Conservation (phyloP, 1,140 invertebrate genomes). For the Cataglyphis hispanica region DNA sequence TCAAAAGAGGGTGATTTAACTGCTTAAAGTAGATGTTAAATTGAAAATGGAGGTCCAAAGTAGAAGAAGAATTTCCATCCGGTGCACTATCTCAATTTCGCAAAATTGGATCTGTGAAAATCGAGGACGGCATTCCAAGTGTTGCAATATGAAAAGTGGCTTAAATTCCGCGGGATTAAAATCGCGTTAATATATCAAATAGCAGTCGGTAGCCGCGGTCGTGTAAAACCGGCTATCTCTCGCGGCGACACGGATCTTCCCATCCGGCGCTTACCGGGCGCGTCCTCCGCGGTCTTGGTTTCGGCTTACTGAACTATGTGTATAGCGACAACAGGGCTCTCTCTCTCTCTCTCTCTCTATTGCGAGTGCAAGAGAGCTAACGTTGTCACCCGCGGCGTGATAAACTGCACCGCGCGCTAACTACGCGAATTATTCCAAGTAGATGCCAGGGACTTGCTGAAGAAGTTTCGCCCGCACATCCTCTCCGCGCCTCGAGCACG, state of each 20-base stretch:
- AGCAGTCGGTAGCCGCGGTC: neutral
- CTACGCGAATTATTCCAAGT: slow-evolving; percentile 82
- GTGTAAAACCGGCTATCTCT: slow-evolving; percentile 23
- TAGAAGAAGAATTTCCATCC: no score
- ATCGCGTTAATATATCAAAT: slow-evolving; percentile 20
- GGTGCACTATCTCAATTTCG: neutral
- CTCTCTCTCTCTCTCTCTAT: slow-evolving; percentile 1
- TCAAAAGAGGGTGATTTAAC: no score
- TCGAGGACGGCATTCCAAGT: neutral
- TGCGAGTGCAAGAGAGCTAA: slow-evolving; percentile 52
- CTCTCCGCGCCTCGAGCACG: slow-evolving; percentile 34
- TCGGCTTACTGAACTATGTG: slow-evolving; percentile 74
- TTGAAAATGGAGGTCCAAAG: no score
- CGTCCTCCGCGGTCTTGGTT: slow-evolving; percentile 67
- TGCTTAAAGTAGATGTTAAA: no score
- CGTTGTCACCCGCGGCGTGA: slow-evolving; percentile 76
- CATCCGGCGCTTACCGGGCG: slow-evolving; percentile 63
- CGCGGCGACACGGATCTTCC: slow-evolving; percentile 52
- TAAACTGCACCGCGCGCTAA: slow-evolving; percentile 78
- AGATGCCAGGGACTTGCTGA: slow-evolving; percentile 69
- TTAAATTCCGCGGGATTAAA: slow-evolving; percentile 16
- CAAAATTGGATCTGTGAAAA: neutral
- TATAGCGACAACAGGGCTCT: slow-evolving; percentile 47
- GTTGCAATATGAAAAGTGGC: neutral
- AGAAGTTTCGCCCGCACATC: slow-evolving; percentile 68